These are phyloP conservation scores for Pangasius djambal DNA, from an alignment of 2,797 vertebrate genomes.

Conservation along the genomic window DNA sequence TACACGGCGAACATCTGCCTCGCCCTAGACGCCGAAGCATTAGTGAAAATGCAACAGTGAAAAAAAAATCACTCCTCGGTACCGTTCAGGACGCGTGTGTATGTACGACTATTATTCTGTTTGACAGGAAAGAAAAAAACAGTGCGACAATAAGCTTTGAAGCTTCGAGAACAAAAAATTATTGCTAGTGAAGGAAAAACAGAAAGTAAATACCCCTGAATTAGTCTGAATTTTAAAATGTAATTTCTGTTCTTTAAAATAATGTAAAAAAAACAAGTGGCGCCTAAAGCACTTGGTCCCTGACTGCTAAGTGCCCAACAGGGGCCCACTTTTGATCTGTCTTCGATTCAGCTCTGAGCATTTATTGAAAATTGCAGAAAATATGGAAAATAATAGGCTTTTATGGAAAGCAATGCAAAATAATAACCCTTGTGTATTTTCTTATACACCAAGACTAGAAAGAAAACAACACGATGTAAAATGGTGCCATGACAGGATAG, in stretches of 20 bases:
- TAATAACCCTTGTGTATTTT: neutral
- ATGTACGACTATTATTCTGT: neutral
- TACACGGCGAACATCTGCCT: slow-evolving; percentile 31
- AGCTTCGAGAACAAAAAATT: neutral
- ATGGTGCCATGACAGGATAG: neutral
- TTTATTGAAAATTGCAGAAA: neutral
- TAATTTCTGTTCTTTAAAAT: neutral
- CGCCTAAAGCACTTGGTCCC: neutral
- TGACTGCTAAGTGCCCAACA: neutral
- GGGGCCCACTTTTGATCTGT: slow-evolving; percentile 16
- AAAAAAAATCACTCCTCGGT: neutral
- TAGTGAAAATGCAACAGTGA: slow-evolving; percentile 12
- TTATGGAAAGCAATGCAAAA: neutral
- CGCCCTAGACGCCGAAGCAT: slow-evolving; percentile 24
- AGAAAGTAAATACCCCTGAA: neutral
- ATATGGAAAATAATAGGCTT: neutral
- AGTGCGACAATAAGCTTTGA: neutral
- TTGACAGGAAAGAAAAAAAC: slow-evolving; percentile 4
- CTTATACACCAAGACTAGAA: neutral
- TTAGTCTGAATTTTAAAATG: neutral
- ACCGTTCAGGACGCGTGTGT: neutral
- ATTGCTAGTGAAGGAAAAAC: neutral
- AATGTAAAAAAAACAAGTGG: neutral
- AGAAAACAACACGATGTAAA: neutral
- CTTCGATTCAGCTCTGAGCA: neutral